Evolutionary conservation across 2,113 vertebrate species (phyloP).

Genomic region (Rhinogobius similis): DNA sequence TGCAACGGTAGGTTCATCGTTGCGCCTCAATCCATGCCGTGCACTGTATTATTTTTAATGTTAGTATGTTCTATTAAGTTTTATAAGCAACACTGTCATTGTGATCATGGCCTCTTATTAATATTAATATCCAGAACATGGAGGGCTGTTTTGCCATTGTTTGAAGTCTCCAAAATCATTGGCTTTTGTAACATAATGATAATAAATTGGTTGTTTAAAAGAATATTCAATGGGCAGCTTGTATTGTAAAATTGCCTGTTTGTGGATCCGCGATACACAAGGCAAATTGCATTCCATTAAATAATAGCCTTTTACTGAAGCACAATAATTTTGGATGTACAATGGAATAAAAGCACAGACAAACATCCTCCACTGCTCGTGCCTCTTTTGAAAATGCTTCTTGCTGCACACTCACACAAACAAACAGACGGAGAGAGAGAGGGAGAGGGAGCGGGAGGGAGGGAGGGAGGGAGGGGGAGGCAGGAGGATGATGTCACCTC

Average conservation of each 20-base stretch:
- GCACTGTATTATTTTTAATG: neutral
- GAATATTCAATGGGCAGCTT: neutral
- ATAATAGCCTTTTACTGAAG: conserved; percentile 8
- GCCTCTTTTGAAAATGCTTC: conserved; percentile 31
- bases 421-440: conserved; percentile 29
- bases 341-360: conserved; percentile 42
- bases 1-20: too few species aligned
- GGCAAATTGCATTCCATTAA: conserved; percentile 1
- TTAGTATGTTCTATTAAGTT: neutral
- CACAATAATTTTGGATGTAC: conserved; percentile 13
- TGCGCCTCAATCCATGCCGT: neutral
- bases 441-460: conserved; percentile 27
- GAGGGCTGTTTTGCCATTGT: neutral
- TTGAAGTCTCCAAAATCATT: neutral
- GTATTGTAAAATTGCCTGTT: neutral
- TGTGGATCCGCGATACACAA: neutral
- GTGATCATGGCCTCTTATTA: too few species aligned
- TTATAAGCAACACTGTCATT: neutral
- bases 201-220: conserved; percentile 1
- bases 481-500: conserved; percentile 74
- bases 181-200: neutral
- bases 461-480: conserved; percentile 41
- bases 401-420: conserved; percentile 46
- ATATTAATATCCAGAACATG: neutral
- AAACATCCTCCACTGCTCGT: conserved; percentile 53